Base-by-base conservation (phyloP, 2,888 invertebrate species). In the Herminia tarsipennalis region DNA sequence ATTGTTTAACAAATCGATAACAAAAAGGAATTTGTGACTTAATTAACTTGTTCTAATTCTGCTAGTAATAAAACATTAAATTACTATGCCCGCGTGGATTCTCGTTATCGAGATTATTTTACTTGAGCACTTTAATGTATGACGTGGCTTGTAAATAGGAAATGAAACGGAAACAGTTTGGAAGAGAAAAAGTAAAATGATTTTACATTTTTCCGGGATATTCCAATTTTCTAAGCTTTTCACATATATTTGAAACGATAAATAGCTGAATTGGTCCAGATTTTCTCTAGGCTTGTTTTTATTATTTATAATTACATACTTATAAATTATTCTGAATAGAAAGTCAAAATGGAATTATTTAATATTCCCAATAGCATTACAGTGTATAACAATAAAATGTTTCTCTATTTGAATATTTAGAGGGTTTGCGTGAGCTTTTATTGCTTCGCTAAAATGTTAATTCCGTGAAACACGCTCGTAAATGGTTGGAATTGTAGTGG, bases 391-490 rank as follows among this genome's bases (percentile, higher is more conserved):
- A 70, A 71, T 76, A 70, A 78, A 78, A 73, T 69, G 66, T 69
- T 63, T 62, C 59, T 67, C 65, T 64, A 76, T 77, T 76, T 76
- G 73, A 78, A 77, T 76, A 76, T 77, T 77, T 73, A 72, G 72
- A 68, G 68, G 69, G 76, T 71, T 81, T 70, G 78, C 79, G 79
- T 80, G 79, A 80, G 79, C 76, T 72, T 83, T 85, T 83, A 84
- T 78, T 76, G 74, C 77, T 66, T 52, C 60, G 80, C 78, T 83
- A 80, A 84, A 83, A 83, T 81, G 83, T 83, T 82, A 80, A 83
- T 83, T 78, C 81, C 76, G 73, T 75, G 81, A 75, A 81, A 82
- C 78, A 79, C 65, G 77, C 65, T 82, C 83, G 78, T 83, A 82
- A 85, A 82, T 67, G 75, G 68, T 66, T 59, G 68, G 66, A 70